Base-by-base conservation (phyloP, 2,888 invertebrate genomes). In the Cataglyphis altisquamis region DNA sequence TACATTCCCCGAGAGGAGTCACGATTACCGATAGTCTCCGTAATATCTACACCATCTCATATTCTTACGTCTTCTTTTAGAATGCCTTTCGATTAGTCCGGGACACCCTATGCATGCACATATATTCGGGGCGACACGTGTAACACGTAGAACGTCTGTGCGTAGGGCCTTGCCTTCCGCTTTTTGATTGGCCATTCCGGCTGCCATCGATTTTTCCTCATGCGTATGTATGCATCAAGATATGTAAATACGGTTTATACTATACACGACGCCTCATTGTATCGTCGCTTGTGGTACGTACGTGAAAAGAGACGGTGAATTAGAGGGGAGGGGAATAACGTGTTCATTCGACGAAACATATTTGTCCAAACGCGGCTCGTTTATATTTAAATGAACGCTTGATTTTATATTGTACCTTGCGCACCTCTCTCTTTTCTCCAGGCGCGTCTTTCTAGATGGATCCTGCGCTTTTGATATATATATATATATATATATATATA, bases 381-480 rank as follows among this genome's bases (percentile, higher is more conserved):
- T 89, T 89, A 90, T 90, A 89, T 89, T 89, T 90, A 89, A 89
- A 89, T 90, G 90, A 90, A 83, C 87, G 67, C 81, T 90, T 83
- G 90, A 88, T 89, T 87, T 85, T 85, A 83, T 82, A 85, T 89
- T 86, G 84, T 85, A 77, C 48, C 68, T 64, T 63, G 66, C 62
- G 52, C 81, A 21, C 32, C 63, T 74, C 67, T 74, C 67, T 63
- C 63, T 77, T 64, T 63, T 52, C 52, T n/a, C n/a, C 0, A 52
- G 52, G 29, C n/a, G 25, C 70, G 41, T 75, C 64, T 77, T 77
- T 32, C 32, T n/a, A 12, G 29, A 41, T 66, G 80, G 81, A 52
- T 70, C 55, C 82, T 70, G 72, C 67, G 77, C 62, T 36, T 62
- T 21, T 72, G 81, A 83, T 63, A 68, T 60, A 72, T 64, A 57